Base-by-base conservation (phyloP, 2,113 vertebrate genomes). In the Monopterus albus region DNA sequence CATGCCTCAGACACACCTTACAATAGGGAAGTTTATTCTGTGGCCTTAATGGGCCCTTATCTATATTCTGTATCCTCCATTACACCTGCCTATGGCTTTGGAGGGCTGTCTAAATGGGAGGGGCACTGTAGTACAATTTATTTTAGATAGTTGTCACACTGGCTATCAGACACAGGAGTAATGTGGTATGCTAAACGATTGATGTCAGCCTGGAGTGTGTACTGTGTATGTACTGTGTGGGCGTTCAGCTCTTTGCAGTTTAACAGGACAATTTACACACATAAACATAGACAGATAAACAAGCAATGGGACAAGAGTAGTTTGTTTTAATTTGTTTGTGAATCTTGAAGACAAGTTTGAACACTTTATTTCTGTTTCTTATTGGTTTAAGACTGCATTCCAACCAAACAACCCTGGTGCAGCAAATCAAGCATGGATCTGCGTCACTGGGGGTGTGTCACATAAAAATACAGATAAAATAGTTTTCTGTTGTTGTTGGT, bases 1-100 rank as follows among this genome's bases (percentile, higher is more conserved):
- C 51, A 80, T 58, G 63, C 38, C 6, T 78, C 28, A 56, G 28
- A 66, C 17, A 7, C 18, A 60, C 20, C 35, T 59, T 53, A 10
- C 35, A 36, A 5, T 20, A 57, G 40, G 38, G 31, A 45, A 68
- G 51, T 58, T 60, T 18, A 42, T 43, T 72, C 55, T 13, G 10
- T 42, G 11, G 18, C 36, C 26, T 31, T 63, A 42, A 55, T 51
- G 39, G 58, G 59, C 33, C 35, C 3, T 71, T 29, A 53, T 71
- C 46, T 26, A 15, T 33, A 26, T 5, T 60, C 25, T 56, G 1
- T 33, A 51, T 65, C 66, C 51, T 59, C 13, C 10, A 49, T 58
- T 51, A 60, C 47, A 38, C 14, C 18, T 4, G 5, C 25, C 29
- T 38, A 7, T 43, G 20, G 31, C 33, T 35, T 52, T 14, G 29